These are phyloP conservation scores for Polydesmus complanatus DNA, from an alignment of 2,888 invertebrate genomes.

Conservation along the genomic window DNA sequence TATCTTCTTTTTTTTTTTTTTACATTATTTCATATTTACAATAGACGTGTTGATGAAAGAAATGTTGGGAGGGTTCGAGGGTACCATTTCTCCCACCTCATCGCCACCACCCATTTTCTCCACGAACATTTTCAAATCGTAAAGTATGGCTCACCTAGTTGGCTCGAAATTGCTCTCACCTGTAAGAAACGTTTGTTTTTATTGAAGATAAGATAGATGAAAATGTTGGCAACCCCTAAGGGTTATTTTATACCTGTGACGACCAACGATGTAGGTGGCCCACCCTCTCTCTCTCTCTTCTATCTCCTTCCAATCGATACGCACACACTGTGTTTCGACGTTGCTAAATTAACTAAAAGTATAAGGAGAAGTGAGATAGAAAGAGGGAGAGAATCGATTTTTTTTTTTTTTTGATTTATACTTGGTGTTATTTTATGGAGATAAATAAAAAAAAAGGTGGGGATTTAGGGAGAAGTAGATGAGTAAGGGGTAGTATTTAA, in stretches of 20 bases:
- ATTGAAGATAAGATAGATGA: background rate
- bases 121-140: background rate
- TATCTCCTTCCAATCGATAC: background rate
- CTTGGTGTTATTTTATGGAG: too few relatives aligned
- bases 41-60: background rate
- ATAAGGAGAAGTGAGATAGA: too few relatives aligned
- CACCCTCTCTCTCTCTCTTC: background rate
- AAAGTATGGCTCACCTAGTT: background rate
- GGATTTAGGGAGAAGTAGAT: too few relatives aligned
- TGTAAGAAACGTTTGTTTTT: background rate
- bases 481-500: too few relatives aligned
- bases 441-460: too few relatives aligned
- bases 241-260: background rate
- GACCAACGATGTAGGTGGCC: background rate
- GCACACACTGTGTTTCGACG: background rate
- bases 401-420: background rate
- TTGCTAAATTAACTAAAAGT: too few relatives aligned
- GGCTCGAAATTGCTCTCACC: background rate
- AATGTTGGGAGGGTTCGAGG: too few relatives aligned
- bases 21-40: too few relatives aligned
- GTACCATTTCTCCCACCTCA: background rate
- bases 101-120: background rate
- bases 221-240: background rate
- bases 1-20: too few relatives aligned
- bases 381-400: background rate